These are phyloP conservation scores for Cephus nigrinus DNA, from an alignment of 2,888 invertebrate species.

Conservation along the genomic window DNA sequence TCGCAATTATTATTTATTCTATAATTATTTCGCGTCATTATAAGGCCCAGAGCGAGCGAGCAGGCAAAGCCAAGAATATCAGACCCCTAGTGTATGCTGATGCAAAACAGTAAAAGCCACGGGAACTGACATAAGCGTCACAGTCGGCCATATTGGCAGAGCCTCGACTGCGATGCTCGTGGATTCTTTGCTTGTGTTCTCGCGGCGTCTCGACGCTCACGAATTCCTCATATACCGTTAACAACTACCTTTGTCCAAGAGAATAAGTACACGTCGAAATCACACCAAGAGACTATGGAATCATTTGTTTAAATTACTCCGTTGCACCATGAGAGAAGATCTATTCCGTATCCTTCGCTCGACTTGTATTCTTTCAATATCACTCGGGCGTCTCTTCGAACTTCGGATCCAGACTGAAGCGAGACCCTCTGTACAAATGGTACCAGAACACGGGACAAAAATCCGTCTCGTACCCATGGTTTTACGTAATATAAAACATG, in stretches of 20 bases:
- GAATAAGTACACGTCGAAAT: background rate
- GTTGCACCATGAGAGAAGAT: background rate
- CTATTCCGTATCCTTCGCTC: background rate
- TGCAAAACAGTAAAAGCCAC: background rate
- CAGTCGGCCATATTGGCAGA: background rate
- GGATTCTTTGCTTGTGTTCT: background rate
- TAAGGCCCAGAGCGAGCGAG: background rate
- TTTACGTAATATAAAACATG: background rate
- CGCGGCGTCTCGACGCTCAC: background rate
- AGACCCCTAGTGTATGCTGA: background rate
- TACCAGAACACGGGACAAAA: background rate
- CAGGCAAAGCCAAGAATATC: background rate
- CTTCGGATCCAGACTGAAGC: background rate
- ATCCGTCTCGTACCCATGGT: background rate
- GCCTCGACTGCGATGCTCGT: background rate
- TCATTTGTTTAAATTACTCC: background rate
- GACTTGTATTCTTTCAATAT: background rate
- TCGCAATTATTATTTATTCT: slow-evolving; percentile 27
- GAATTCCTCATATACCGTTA: background rate
- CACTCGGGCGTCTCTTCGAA: background rate
- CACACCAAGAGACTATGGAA: background rate
- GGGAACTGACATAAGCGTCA: background rate
- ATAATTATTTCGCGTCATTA: slow-evolving; percentile 31
- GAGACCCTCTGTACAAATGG: background rate
- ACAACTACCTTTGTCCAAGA: background rate